A percentile compares a stretch with the other conserved stretches of the same genome.
Conservation (phyloP, 1,140 invertebrate species). For the Calycopis cecrops region DNA sequence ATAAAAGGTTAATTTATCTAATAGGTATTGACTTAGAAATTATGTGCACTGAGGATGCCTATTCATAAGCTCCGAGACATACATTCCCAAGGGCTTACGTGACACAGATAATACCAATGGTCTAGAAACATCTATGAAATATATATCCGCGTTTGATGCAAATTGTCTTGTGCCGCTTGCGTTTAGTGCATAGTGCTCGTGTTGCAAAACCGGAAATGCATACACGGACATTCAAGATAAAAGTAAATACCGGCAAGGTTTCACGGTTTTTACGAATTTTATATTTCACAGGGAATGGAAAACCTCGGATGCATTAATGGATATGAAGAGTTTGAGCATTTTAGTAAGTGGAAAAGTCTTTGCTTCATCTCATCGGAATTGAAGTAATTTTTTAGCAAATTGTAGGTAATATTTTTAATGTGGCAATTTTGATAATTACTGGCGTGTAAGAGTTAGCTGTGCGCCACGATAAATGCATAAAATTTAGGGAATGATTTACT, state of each 20-base stretch:
- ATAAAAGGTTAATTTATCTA: too few relatives aligned
- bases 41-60: neutral
- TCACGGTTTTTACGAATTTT: neutral
- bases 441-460: too few relatives aligned
- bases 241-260: neutral
- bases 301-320: neutral
- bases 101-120: too few relatives aligned
- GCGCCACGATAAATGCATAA: too few relatives aligned
- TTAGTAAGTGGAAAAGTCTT: too few relatives aligned
- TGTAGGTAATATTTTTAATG: too few relatives aligned
- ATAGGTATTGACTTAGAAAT: too few relatives aligned
- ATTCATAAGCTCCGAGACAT: neutral
- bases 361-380: too few relatives aligned
- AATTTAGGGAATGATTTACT: too few relatives aligned
- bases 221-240: constrained; percentile 16
- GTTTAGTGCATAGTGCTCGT: constrained; percentile 19
- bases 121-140: constrained; percentile 8
- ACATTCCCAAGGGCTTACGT: neutral
- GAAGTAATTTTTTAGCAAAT: too few relatives aligned
- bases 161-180: constrained; percentile 25
- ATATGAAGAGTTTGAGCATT: neutral
- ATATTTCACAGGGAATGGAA: neutral
- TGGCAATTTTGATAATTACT: too few relatives aligned
- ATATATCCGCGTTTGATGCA: constrained; percentile 15
- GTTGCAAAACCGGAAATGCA: constrained; percentile 17